Percentiles rank a stretch among this genome's conserved stretches.
Conservation (phyloP, 2,113 vertebrate genomes). For the Pica pica region DNA sequence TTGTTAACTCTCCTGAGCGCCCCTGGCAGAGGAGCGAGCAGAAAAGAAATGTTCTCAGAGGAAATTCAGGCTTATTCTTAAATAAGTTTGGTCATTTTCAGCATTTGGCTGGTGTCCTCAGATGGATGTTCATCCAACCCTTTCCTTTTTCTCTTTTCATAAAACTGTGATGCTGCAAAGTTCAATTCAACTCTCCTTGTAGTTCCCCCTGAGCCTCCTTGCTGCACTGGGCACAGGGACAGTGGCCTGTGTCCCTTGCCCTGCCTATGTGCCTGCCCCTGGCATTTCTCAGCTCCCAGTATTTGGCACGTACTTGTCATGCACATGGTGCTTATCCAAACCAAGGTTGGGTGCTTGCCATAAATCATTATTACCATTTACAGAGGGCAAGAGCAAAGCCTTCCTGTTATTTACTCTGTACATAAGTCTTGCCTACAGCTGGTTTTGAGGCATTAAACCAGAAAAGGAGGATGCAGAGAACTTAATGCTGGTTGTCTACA, state of each 20-base stretch:
- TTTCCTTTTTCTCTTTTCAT: background rate
- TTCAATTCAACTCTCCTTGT: background rate
- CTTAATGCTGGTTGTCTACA: background rate
- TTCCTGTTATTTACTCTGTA: background rate
- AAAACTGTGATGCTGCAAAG: background rate
- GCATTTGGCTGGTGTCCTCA: background rate
- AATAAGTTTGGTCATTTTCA: background rate
- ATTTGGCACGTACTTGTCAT: background rate
- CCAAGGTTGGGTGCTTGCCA: background rate
- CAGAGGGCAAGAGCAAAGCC: background rate
- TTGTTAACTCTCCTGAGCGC: background rate
- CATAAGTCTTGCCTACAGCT: background rate
- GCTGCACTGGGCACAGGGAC: background rate
- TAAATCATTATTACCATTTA: background rate
- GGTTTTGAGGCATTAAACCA: background rate
- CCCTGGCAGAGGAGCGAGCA: background rate
- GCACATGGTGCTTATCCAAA: background rate
- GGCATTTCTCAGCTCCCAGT: background rate
- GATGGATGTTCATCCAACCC: background rate
- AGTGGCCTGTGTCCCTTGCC: background rate
- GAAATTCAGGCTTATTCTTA: background rate
- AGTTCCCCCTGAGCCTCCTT: background rate
- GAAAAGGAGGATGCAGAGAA: background rate
- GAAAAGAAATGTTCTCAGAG: background rate
- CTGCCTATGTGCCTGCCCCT: background rate